These are phyloP conservation scores for Sitophilus oryzae DNA, from an alignment of 1,140 invertebrate species.

Conservation along the genomic window DNA sequence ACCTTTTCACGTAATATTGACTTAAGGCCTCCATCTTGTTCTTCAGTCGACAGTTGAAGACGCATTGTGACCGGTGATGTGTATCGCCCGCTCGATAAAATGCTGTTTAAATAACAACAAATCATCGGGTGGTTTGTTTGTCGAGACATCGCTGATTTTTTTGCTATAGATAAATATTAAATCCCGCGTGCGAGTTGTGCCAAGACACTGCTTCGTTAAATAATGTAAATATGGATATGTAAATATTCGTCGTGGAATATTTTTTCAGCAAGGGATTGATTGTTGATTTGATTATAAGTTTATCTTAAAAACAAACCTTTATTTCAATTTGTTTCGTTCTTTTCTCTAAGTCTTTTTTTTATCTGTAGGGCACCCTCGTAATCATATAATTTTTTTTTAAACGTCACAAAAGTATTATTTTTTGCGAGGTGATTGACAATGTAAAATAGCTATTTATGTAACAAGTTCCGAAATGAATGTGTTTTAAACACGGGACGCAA, in stretches of 20 bases:
- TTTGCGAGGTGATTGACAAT: too few relatives aligned
- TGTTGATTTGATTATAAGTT: too few relatives aligned
- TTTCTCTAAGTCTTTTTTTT: too few relatives aligned
- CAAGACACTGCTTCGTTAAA: constrained; percentile 15
- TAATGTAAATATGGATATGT: constrained; percentile 2
- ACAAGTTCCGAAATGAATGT: too few relatives aligned
- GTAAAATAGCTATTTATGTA: too few relatives aligned
- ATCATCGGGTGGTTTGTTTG: constrained; percentile 10
- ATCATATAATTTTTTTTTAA: too few relatives aligned
- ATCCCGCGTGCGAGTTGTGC: constrained; percentile 2
- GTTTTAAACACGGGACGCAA: too few relatives aligned
- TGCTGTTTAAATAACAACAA: constrained; percentile 17
- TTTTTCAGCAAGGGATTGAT: too few relatives aligned
- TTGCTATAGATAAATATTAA: constrained; percentile 17
- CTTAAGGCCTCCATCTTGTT: constrained; percentile 21
- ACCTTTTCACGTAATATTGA: constrained; percentile 21
- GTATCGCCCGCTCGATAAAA: constrained; percentile 14
- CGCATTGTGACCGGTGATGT: constrained; percentile 19
- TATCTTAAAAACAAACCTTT: too few relatives aligned
- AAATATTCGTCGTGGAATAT: constrained; percentile 2
- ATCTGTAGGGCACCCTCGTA: too few relatives aligned
- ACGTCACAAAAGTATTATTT: too few relatives aligned
- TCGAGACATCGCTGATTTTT: constrained; percentile 10
- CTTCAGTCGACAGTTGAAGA: constrained; percentile 21
- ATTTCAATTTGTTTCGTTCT: too few relatives aligned